Base-by-base conservation (phyloP, 2,113 vertebrate species). In the Megaleporinus macrocephalus region DNA sequence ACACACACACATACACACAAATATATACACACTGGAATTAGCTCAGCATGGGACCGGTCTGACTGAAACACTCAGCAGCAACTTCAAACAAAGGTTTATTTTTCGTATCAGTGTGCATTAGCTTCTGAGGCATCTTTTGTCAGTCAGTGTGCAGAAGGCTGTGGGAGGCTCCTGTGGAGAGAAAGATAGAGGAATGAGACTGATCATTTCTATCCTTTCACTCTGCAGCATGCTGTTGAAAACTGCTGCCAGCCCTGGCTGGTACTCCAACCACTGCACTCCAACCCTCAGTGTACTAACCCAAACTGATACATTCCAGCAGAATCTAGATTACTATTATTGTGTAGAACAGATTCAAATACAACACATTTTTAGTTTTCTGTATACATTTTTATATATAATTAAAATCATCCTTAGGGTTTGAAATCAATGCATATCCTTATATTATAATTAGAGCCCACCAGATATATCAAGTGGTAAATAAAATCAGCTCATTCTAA, bases 1-100 rank as follows among this genome's bases (percentile, higher is more conserved):
- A 44, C 41, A 44, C 41, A 36, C 78, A 79, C 62, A 75, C 44
- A 81, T 84, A 12, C 47, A 55, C 71, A 81, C 70, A 78, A 27
- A 70, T 61, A 69, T 47, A 57, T 20, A 49, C 3, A 26, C 72
- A 83, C 36, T 27, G 13, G 62, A 10, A 29, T 66, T 66, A 29
- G 14, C 63, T 33, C 27, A 66, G 63, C 15, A 20, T 66, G 63
- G 29, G 27, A 66, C 26, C 26, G 20, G 63, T 14, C 63, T 18
- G 63, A 66, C 27, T 66, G 62, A 30, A 65, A 29, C 62, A 16
- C 62, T 65, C 27, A 66, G 29, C 15, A 4, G 65, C 65, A 68
- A 33, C 65, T 68, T 68, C 29, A 68, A 68, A 68, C 22, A 11
- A 33, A 68, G 65, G 15, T 22, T 18, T 36, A 65, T 27, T 65